Base-by-base conservation (phyloP, 1,140 invertebrate species). In the Ceratina japonica region DNA sequence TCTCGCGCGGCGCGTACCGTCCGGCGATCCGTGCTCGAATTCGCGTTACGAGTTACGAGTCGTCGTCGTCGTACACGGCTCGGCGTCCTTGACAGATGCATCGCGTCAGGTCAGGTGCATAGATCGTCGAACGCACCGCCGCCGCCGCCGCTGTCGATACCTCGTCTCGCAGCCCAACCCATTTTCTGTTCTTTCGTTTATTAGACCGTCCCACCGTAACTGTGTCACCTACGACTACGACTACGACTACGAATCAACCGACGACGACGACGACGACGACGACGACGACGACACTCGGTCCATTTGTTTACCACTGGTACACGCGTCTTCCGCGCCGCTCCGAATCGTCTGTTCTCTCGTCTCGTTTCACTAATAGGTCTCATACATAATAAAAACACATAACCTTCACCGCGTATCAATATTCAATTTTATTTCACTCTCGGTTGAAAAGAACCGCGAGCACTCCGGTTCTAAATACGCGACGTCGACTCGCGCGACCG, bases 91-190 rank as follows among this genome's bases (percentile, higher is more conserved):
- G 68, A 59, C n/a, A n/a, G 72, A 78, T 64, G 75, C 49, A 51
- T 72, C 75, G 59, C 75, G 59, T 63, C 68, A 63, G 69, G 58
- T 72, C n/a, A n/a, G 64, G 69, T 72, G 75, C 75, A 78, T 78
- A 59, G 18, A 44, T 72, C 51, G 12, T 64, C 16, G 22, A 56
- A 49, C 54, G 69, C 31, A 71, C 15, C 75, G 20, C 18, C 12
- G 62, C 7, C 3, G 63, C 59, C 31, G 63, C 15, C 75, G 20
- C 18, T 16, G 62, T 13, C 3, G 63, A 63, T 44, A 44, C 51
- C 1, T 71, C 75, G 56, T 78, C n/a, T 16, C 16, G 20, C 27
- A 77, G 75, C 68, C 75, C 75, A 77, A 77, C 75, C 75, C 75
- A 78, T 64, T 72, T 72, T 78, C 62, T 62, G 22, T 15, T 31